phyloP scores from a whole-genome alignment of 2,113 vertebrate genomes.

The Dendrocopos noguchii region DNA sequence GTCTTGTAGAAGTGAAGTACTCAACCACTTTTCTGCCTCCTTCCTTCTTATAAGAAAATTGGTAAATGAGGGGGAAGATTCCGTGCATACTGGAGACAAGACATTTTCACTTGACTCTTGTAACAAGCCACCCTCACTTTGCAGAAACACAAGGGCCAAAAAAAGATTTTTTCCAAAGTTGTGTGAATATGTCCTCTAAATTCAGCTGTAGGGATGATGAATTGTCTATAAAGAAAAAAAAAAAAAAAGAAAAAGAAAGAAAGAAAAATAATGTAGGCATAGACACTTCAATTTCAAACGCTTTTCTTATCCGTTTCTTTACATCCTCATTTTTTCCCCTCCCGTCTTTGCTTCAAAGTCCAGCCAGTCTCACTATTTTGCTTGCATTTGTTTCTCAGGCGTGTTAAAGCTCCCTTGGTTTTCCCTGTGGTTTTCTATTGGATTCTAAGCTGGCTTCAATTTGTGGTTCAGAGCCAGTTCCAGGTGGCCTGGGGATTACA shows the following conservation, averaged over 20 bases:
- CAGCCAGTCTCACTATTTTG: background rate
- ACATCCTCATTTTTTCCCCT: background rate
- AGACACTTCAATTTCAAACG: background rate
- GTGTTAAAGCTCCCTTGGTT: background rate
- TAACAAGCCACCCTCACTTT: background rate
- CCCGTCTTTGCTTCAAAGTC: background rate
- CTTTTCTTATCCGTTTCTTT: background rate
- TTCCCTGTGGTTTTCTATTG: background rate
- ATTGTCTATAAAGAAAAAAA: background rate
- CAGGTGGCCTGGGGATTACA: background rate
- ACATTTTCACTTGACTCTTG: background rate
- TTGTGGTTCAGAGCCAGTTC: background rate
- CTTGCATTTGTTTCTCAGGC: constrained; percentile 1
- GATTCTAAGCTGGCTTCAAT: background rate
- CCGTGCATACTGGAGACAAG: background rate
- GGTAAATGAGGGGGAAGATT: background rate
- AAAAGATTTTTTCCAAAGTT: background rate
- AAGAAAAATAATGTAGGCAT: background rate
- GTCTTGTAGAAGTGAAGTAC: background rate
- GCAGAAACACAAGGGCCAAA: background rate
- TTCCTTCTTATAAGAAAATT: background rate
- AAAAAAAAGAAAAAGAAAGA: background rate
- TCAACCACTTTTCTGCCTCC: background rate
- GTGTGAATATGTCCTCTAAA: background rate
- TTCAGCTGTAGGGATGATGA: background rate